Evolutionary conservation across 2,797 vertebrate genomes (phyloP).

Genomic region (Tadarida brasiliensis): DNA sequence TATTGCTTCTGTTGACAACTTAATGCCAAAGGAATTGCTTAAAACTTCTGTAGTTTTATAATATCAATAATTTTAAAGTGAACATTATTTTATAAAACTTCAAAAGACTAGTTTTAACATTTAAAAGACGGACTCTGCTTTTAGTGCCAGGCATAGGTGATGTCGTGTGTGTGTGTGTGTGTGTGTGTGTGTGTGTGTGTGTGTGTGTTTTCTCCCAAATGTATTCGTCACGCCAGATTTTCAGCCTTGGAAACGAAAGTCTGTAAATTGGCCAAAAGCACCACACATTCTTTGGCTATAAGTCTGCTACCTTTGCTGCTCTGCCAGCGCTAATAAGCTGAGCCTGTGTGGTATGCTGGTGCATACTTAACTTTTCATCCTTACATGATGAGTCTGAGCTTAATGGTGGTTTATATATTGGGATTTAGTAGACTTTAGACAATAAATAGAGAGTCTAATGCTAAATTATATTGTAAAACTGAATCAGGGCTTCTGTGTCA

Average conservation of each 20-base stretch:
- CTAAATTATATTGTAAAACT: slow-evolving; percentile 13
- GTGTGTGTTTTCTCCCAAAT: neutral
- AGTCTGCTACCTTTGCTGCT: neutral
- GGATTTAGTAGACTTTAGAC: neutral
- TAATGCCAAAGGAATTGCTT: neutral
- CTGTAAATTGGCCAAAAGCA: neutral
- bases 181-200: too few species aligned
- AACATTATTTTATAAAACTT: slow-evolving; percentile 48
- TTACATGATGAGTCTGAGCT: neutral
- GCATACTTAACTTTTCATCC: neutral
- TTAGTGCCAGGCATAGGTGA: neutral
- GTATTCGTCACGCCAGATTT: slow-evolving; percentile 2
- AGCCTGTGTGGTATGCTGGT: neutral
- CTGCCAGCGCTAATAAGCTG: neutral
- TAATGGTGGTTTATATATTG: neutral
- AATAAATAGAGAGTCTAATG: neutral
- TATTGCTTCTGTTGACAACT: neutral
- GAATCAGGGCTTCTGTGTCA: neutral
- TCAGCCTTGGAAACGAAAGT: neutral
- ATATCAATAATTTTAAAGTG: neutral
- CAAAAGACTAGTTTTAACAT: slow-evolving; percentile 1
- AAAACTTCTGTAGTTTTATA: slow-evolving; percentile 32
- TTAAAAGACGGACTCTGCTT: neutral
- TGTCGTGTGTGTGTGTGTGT: neutral
- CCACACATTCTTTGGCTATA: neutral